These are phyloP conservation scores for Tenrec ecaudatus DNA, from an alignment of 2,113 vertebrate species.

Conservation along the genomic window DNA sequence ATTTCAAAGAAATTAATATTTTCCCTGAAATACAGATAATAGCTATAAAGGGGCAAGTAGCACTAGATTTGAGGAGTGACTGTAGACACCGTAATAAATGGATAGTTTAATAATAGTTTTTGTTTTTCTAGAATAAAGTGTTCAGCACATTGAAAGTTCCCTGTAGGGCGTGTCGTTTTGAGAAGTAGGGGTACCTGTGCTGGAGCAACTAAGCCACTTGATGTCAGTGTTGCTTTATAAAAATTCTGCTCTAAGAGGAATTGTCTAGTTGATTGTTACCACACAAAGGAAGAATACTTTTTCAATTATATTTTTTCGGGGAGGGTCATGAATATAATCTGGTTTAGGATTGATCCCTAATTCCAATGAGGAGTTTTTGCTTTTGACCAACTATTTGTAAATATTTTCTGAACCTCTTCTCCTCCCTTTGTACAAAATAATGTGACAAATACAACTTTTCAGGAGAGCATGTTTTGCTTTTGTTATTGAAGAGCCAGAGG, in stretches of 20 bases:
- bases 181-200: slow-evolving; percentile 65
- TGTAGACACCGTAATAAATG: neutral
- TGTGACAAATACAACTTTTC: slow-evolving; percentile 8
- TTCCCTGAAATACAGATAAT: slow-evolving; percentile 49
- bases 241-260: slow-evolving; percentile 54
- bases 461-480: slow-evolving; percentile 56
- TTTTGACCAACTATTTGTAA: neutral
- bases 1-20: slow-evolving; percentile 27
- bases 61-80: neutral
- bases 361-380: neutral
- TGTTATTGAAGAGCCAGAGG: slow-evolving; percentile 51
- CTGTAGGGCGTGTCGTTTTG: neutral
- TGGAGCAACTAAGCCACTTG: slow-evolving; percentile 79
- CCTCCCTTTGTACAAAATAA: neutral
- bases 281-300: slow-evolving; percentile 18
- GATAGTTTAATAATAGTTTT: slow-evolving; percentile 18
- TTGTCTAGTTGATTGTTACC: slow-evolving; percentile 7
- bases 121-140: slow-evolving; percentile 50
- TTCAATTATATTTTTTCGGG: neutral
- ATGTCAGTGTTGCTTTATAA: slow-evolving; percentile 87
- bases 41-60: neutral
- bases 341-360: neutral
- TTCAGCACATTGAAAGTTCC: neutral
- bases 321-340: neutral
- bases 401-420: slow-evolving; percentile 11